Evolutionary conservation across 2,797 vertebrate genomes (phyloP).

Genomic region (Dicrostonyx torquatus): DNA sequence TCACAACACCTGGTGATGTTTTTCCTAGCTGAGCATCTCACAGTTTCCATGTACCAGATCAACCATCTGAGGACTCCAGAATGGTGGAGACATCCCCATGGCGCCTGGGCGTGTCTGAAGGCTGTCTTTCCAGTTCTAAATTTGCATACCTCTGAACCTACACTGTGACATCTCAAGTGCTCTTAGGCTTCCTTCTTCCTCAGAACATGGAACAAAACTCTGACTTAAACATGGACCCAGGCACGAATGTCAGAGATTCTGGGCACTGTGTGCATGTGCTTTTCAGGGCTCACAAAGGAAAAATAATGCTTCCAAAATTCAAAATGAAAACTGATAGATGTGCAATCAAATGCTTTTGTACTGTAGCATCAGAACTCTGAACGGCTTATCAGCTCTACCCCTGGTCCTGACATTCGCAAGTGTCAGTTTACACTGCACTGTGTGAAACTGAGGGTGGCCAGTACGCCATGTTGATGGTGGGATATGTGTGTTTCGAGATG

Average conservation of each 20-base stretch:
- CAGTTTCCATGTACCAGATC: conserved; percentile 30
- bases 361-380: not conserved
- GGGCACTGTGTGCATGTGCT: not conserved
- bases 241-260: not conserved
- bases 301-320: not conserved
- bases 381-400: not conserved
- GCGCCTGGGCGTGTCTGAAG: not conserved
- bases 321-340: not conserved
- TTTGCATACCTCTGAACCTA: conserved; percentile 11
- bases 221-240: not conserved
- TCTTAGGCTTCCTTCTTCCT: not conserved
- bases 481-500: conserved; percentile 9
- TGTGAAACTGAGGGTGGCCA: not conserved
- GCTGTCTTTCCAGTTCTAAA: not conserved
- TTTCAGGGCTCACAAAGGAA: not conserved
- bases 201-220: not conserved
- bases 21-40: conserved; percentile 19
- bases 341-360: not conserved
- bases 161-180: not conserved
- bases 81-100: not conserved
- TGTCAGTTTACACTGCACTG: not conserved
- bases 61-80: not conserved
- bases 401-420: not conserved
- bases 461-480: not conserved
- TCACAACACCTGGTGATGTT: not conserved